These are phyloP conservation scores for Seriola dumerili DNA, from an alignment of 2,113 vertebrate genomes.

Conservation along the genomic window DNA sequence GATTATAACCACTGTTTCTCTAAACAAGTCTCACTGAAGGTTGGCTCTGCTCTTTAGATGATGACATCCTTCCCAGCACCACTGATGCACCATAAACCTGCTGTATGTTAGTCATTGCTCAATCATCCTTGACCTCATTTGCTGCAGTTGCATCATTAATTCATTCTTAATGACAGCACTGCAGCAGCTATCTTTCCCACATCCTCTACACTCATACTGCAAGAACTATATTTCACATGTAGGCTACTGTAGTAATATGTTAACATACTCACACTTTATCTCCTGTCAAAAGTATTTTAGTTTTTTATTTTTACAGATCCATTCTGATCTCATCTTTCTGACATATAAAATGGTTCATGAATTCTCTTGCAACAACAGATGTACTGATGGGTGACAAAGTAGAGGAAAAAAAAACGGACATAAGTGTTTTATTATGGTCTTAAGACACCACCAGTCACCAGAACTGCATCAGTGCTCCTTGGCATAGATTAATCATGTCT, in stretches of 20 bases:
- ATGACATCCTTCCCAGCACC: slow-evolving; percentile 19
- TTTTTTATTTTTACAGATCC: not conserved
- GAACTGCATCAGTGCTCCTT: not conserved
- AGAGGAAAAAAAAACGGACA: not conserved
- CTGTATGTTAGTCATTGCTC: slow-evolving; percentile 1
- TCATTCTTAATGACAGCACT: slow-evolving; percentile 1
- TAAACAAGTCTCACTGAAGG: not conserved
- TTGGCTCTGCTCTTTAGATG: slow-evolving; percentile 3
- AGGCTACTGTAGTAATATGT: not conserved
- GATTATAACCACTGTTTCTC: not conserved
- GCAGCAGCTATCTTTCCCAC: slow-evolving; percentile 1
- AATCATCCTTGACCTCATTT: slow-evolving; percentile 23
- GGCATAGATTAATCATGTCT: not conserved
- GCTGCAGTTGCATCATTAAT: slow-evolving; percentile 14
- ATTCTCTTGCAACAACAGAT: too few relatives aligned
- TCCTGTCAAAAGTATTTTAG: too few relatives aligned
- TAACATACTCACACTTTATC: not conserved
- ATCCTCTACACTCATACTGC: not conserved
- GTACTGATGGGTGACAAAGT: too few relatives aligned
- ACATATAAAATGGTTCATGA: too few relatives aligned
- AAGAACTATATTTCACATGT: not conserved
- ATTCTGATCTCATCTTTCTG: not conserved
- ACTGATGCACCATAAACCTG: slow-evolving; percentile 12
- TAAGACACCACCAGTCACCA: not conserved
- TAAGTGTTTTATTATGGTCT: not conserved